A percentile compares a stretch with the other conserved stretches of the same genome.
phyloP scores from a whole-genome alignment of 2,113 vertebrate species.

The Cathartes aura region DNA sequence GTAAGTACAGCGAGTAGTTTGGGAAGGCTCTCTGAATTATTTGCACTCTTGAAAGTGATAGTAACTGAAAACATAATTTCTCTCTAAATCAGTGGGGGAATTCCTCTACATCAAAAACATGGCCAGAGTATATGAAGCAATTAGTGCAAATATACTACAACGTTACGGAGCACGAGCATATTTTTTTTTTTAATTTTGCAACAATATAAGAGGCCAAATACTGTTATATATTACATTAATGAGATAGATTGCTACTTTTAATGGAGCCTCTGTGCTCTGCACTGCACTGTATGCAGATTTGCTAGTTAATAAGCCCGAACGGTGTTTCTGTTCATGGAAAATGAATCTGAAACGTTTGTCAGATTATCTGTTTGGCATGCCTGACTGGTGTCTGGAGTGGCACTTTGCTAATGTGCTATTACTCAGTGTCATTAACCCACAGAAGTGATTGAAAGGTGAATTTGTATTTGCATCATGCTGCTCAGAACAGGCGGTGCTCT shows the following conservation, averaged over 20 bases:
- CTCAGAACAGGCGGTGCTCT: slow-evolving; percentile 32
- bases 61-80: not conserved
- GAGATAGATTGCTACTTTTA: slow-evolving; percentile 76
- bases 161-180: not conserved
- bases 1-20: not conserved
- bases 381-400: slow-evolving; percentile 81
- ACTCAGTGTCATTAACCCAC: slow-evolving; percentile 84
- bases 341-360: slow-evolving; percentile 80
- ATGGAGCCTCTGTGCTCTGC: slow-evolving; percentile 63
- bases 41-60: not conserved
- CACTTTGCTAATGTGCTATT: slow-evolving; percentile 84
- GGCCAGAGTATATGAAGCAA: slow-evolving; percentile 33
- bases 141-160: slow-evolving; percentile 57
- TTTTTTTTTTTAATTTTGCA: slow-evolving; percentile 52
- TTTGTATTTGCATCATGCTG: slow-evolving; percentile 69
- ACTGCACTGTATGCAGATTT: slow-evolving; percentile 75
- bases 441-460: slow-evolving; percentile 82
- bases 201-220: slow-evolving; percentile 71
- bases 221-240: slow-evolving; percentile 80
- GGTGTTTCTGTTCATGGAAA: slow-evolving; percentile 81
- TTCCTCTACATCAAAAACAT: not conserved
- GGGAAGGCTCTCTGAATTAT: not conserved
- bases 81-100: not conserved
- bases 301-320: slow-evolving; percentile 81
- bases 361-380: slow-evolving; percentile 83